These are phyloP conservation scores for Charadrius vociferus DNA, from an alignment of 2,113 vertebrate species.

Conservation along the genomic window DNA sequence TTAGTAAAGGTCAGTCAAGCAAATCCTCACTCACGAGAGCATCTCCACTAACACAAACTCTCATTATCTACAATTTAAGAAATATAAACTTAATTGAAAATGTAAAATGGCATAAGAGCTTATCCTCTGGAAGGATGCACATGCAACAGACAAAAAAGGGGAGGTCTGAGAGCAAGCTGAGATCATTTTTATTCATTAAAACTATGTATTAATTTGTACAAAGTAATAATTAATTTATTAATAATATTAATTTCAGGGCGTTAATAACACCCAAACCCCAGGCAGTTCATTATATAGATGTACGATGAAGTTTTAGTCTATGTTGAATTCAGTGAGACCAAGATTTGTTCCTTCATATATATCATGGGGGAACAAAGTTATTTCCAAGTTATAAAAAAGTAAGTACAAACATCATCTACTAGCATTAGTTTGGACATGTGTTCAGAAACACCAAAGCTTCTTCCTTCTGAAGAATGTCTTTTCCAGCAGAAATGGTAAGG, in stretches of 20 bases:
- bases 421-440: not conserved
- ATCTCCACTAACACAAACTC: not conserved
- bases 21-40: not conserved
- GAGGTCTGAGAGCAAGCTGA: not conserved
- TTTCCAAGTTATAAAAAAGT: not conserved
- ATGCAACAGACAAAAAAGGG: not conserved
- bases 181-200: not conserved
- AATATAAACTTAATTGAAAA: not conserved
- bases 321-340: not conserved
- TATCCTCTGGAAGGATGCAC: not conserved
- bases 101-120: not conserved
- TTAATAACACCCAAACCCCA: not conserved
- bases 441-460: not conserved
- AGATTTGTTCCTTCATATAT: not conserved
- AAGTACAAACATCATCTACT: not conserved
- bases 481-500: not conserved
- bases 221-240: not conserved
- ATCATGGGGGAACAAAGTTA: not conserved
- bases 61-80: not conserved
- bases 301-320: not conserved
- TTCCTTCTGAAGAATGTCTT: not conserved
- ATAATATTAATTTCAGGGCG: not conserved
- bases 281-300: not conserved
- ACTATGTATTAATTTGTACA: not conserved
- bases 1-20: not conserved